Conservation (phyloP, 2,888 invertebrate species). For the Cantharis flavilabris region DNA sequence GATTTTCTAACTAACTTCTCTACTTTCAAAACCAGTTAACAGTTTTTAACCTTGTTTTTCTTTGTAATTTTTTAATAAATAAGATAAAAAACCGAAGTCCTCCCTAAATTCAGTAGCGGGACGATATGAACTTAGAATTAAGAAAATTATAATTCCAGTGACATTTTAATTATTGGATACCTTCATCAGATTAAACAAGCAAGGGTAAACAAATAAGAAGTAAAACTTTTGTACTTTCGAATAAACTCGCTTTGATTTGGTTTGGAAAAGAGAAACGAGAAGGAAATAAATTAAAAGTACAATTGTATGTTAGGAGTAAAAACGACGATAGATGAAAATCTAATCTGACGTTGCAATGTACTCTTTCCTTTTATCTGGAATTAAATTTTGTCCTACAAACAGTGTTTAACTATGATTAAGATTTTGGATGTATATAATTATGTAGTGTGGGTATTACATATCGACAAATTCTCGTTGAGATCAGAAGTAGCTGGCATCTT, state of each 20-base stretch:
- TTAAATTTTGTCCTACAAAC: neutral
- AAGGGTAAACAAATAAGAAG: neutral
- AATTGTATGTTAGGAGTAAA: neutral
- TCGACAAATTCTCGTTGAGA: constrained; percentile 11
- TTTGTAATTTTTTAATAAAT: no score
- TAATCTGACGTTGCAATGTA: neutral
- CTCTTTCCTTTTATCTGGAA: neutral
- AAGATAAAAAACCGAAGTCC: no score
- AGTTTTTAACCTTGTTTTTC: no score
- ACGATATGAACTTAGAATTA: no score
- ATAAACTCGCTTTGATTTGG: neutral
- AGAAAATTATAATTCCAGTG: no score
- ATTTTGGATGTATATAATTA: neutral
- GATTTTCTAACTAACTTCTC: no score
- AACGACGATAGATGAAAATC: neutral
- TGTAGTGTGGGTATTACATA: neutral
- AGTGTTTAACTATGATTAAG: neutral
- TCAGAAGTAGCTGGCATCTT: constrained; percentile 33
- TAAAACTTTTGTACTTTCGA: neutral
- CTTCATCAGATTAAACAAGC: neutral
- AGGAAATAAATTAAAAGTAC: neutral
- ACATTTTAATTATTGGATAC: neutral
- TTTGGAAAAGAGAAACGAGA: neutral
- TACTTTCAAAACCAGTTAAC: no score
- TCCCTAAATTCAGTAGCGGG: no score